Conservation (phyloP, 2,113 vertebrate genomes). For the Jaculus jaculus region DNA sequence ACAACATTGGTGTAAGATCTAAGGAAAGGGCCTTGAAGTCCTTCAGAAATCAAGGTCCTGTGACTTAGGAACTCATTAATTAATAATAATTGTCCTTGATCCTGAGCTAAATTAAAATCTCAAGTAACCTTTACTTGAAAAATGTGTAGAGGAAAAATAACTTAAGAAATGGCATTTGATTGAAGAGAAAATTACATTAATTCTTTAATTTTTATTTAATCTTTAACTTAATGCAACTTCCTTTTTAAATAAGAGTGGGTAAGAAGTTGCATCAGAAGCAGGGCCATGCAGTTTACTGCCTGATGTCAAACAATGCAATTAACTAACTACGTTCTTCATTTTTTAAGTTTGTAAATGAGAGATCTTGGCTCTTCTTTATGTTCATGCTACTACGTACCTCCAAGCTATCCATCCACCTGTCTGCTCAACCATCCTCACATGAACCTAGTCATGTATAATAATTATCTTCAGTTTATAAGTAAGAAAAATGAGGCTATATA, state of each 20-base stretch:
- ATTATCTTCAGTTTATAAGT: constrained; percentile 11
- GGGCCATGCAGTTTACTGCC: not conserved
- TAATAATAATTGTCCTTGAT: not conserved
- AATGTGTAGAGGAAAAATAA: not conserved
- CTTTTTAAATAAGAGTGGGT: not conserved
- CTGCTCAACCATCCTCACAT: not conserved
- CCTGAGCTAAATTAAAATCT: not conserved
- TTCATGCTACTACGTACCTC: not conserved
- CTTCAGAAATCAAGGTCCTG: not conserved
- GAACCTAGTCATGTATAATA: not conserved
- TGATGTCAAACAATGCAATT: not conserved
- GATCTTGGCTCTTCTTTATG: not conserved
- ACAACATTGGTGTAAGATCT: not conserved
- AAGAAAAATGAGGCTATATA: not conserved
- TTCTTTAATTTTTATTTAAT: constrained; percentile 2
- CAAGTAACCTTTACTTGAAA: constrained; percentile 18
- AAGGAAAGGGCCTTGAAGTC: not conserved
- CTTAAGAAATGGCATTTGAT: not conserved
- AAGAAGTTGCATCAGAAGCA: not conserved
- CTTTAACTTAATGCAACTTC: not conserved
- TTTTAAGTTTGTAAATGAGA: not conserved
- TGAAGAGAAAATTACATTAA: not conserved
- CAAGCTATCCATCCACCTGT: not conserved
- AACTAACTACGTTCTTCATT: not conserved
- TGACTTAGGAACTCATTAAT: not conserved